These are phyloP conservation scores for Hemitrygon akajei DNA, from an alignment of 2,797 vertebrate species.

Conservation along the genomic window DNA sequence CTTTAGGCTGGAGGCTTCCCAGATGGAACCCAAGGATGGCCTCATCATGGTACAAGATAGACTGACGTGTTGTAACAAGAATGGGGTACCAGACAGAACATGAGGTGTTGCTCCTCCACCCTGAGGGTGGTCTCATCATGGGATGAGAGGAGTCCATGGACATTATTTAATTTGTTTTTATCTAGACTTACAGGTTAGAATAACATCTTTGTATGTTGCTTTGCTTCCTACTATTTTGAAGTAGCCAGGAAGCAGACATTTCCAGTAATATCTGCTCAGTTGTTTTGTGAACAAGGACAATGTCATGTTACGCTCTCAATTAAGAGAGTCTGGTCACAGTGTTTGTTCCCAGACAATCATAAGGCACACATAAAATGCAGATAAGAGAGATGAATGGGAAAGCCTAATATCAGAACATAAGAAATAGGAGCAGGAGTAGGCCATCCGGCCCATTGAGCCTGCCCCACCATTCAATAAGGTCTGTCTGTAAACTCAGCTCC, in stretches of 20 bases:
- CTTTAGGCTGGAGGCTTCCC: no score
- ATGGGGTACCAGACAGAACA: no score
- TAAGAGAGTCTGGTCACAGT: background rate
- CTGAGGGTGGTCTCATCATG: no score
- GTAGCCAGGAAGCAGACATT: background rate
- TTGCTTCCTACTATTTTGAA: background rate
- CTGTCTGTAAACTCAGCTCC: no score
- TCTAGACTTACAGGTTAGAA: background rate
- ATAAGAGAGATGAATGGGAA: background rate
- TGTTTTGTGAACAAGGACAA: conserved; percentile 5
- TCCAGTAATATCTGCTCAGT: background rate
- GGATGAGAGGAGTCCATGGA: background rate
- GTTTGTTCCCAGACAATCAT: background rate
- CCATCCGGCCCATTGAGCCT: no score
- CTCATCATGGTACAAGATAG: no score
- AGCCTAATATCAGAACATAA: background rate
- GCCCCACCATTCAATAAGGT: no score
- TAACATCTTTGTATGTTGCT: background rate
- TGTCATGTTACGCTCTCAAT: background rate
- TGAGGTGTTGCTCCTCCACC: no score
- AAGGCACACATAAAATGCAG: background rate
- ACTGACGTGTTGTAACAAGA: no score
- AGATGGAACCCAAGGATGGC: no score
- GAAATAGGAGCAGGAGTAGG: no score
- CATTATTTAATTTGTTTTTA: conserved; percentile 16